Percentiles rank a stretch among this genome's conserved stretches.
phyloP scores from a whole-genome alignment of 2,797 vertebrate species.

The Coregonus suidteri region DNA sequence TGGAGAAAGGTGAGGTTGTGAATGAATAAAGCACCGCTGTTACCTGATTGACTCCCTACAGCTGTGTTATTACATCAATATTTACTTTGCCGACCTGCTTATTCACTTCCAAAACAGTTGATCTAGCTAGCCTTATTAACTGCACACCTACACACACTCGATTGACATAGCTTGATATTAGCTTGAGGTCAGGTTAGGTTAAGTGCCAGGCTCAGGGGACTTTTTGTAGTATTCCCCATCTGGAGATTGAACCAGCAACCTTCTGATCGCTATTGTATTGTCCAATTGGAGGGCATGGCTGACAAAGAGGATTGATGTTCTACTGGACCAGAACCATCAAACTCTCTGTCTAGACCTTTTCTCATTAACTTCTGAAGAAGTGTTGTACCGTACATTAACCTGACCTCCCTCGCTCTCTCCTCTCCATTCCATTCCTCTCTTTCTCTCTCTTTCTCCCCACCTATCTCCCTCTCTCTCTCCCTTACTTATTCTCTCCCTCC shows the following conservation, averaged over 20 bases:
- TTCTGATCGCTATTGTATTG: neutral
- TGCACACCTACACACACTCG: neutral
- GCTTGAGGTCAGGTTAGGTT: neutral
- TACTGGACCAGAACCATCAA: neutral
- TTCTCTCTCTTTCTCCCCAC: neutral
- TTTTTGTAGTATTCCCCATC: neutral
- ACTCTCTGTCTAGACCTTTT: neutral
- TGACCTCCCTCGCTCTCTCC: neutral
- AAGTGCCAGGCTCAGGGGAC: neutral
- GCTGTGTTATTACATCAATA: neutral
- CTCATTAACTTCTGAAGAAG: neutral
- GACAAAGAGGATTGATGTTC: neutral
- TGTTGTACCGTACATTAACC: neutral
- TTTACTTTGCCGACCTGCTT: neutral
- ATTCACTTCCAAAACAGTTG: neutral
- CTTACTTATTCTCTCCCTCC: neutral
- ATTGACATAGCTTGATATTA: too few relatives aligned
- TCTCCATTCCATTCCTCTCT: neutral
- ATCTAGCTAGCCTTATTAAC: neutral
- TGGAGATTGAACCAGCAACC: neutral
- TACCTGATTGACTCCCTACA: neutral
- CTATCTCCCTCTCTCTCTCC: neutral
- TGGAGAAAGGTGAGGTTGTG: conserved; percentile 20
- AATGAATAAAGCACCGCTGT: neutral
- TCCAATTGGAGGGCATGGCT: neutral